Evolutionary conservation across 1,140 invertebrate genomes (phyloP).

Genomic region (Drosophila virilis): DNA sequence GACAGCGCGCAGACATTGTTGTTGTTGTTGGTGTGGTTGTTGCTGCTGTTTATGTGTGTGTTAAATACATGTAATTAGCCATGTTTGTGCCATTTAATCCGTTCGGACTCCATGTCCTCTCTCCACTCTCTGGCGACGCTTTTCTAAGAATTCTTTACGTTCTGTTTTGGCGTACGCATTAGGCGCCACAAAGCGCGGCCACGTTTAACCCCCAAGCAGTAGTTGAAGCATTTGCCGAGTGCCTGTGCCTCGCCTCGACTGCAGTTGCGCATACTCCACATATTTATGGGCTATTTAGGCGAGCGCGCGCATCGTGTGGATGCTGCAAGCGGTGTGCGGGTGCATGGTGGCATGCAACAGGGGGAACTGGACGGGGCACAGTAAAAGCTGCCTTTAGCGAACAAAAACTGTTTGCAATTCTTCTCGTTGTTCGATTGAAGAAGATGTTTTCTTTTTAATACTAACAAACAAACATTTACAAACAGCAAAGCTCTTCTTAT

Average conservation of each 20-base stretch:
- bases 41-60: conserved; percentile 48
- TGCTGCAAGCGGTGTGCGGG: conserved; percentile 42
- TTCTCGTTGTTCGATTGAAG: too few relatives aligned
- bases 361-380: conserved; percentile 14
- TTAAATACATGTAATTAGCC: conserved; percentile 83
- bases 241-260: conserved; percentile 8
- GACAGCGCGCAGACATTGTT: conserved; percentile 27
- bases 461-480: too few relatives aligned
- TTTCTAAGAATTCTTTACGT: conserved; percentile 80
- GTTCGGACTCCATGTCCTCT: conserved; percentile 55
- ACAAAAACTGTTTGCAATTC: not conserved
- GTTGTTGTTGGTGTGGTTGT: conserved; percentile 17
- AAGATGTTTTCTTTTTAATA: too few relatives aligned
- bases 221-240: conserved; percentile 11
- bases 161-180: conserved; percentile 80
- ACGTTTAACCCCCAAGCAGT: conserved; percentile 76
- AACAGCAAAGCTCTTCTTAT: too few relatives aligned
- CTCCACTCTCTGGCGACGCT: conserved; percentile 61
- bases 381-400: not conserved
- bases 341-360: conserved; percentile 6
- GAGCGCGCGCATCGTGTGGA: conserved; percentile 67
- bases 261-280: conserved; percentile 75
- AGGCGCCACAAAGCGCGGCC: conserved; percentile 74
- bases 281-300: conserved; percentile 81
- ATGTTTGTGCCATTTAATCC: conserved; percentile 82